Base-by-base conservation (phyloP, 2,797 vertebrate species). In the Eulemur coronatus region DNA sequence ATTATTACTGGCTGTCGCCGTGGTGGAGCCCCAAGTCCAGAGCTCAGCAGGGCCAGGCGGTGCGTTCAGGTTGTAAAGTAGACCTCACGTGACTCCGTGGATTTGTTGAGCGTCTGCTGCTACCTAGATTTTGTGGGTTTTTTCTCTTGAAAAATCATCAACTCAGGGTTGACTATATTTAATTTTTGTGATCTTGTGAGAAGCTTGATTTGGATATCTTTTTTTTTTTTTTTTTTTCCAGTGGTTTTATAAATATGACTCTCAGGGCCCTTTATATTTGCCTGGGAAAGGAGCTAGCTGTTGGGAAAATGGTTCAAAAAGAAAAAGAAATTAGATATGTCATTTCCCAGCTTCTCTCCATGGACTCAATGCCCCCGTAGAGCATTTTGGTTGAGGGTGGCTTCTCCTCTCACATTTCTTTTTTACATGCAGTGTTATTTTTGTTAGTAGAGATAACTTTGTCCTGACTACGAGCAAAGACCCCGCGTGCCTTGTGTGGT, bases 401-500 rank as follows among this genome's bases (percentile, higher is more conserved):
- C 46, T 70, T 24, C 43, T 50, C 26, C 10, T 48, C 30, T 69
- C 22, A 7, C 14, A 7, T 52, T 41, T 46, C 70, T 67, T 82
- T 92, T 41, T 57, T 17, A 55, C n/a, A 72, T 17, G n/a, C 33
- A 5, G 35, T 9, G 20, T 18, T 20, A 3, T 22, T 20, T 55
- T 91, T 46, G 14, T 57, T 33, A 2, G 7, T 91, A 35, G 12
- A 3, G 35, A 18, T 30, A 41, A 26, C 81, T 41, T 28, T 69
- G 38, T 46, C 33, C 50, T 70, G 82, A n/a, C 55, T 20, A 12
- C 12, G 4, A 59, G 20, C 59, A 69, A 7, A 41, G 78, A 30
- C 28, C 3, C 7, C 22, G 0, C 0, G 0, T 5, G 9, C 20
- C 20, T 2, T 2, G 22, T 14, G 0, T 26, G n/a, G n/a, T 67